phyloP scores from a whole-genome alignment of 2,113 vertebrate genomes.

The Typhlomys cinereus region DNA sequence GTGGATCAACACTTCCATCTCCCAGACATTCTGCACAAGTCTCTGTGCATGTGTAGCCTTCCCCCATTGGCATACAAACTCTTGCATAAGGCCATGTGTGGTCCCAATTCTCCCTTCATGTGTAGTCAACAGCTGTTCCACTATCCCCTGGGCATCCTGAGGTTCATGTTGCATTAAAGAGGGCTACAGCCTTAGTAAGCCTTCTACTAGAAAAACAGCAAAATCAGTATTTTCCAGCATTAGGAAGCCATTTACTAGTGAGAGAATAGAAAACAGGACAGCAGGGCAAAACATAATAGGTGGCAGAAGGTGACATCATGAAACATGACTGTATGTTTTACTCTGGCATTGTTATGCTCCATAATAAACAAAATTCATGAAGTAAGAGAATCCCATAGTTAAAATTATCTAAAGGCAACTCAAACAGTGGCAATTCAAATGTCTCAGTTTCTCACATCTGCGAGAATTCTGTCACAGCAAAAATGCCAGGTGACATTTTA shows the following conservation, averaged over 20 bases:
- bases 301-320: not conserved
- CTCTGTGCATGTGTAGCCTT: not conserved
- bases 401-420: not conserved
- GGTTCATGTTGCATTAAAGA: not conserved
- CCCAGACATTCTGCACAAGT: not conserved
- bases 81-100: not conserved
- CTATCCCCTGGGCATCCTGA: not conserved
- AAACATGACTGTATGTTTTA: not conserved
- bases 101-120: not conserved
- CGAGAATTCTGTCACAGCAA: not conserved
- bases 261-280: constrained; percentile 51
- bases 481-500: not conserved
- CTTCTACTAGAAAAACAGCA: not conserved
- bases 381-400: not conserved
- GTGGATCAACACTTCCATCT: not conserved
- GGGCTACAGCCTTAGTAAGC: not conserved
- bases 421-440: not conserved
- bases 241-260: constrained; percentile 7
- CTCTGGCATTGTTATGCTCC: not conserved
- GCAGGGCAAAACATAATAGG: constrained; percentile 16
- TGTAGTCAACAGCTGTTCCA: not conserved
- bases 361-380: not conserved
- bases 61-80: not conserved
- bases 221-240: not conserved
- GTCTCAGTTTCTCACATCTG: constrained; percentile 1